phyloP scores from a whole-genome alignment of 2,888 invertebrate species.

The Ellobium chinense region DNA sequence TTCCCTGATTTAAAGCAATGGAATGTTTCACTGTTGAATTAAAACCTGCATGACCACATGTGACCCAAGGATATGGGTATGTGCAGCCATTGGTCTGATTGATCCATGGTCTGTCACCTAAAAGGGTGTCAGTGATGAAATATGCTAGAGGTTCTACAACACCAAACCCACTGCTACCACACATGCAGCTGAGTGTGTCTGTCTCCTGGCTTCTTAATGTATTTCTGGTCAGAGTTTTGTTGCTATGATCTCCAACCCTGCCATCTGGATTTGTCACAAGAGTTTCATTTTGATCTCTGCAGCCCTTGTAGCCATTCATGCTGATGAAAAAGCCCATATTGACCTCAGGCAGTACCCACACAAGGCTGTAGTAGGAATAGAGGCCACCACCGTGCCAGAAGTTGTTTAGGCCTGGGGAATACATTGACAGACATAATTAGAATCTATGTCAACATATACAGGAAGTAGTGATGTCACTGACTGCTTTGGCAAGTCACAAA shows the following conservation, averaged over 20 bases:
- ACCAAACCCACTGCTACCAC: slow-evolving; percentile 17
- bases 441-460: no score
- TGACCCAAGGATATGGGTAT: slow-evolving; percentile 3
- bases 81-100: background rate
- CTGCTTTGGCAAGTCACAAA: no score
- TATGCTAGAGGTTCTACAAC: slow-evolving; percentile 32
- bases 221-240: no score
- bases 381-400: slow-evolving; percentile 43
- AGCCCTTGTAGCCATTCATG: slow-evolving; percentile 37
- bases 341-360: slow-evolving; percentile 32
- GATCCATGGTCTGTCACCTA: slow-evolving; percentile 25
- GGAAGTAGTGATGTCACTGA: no score
- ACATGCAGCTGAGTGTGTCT: no score
- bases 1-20: no score
- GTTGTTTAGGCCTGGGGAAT: slow-evolving; percentile 17
- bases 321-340: slow-evolving; percentile 31
- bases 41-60: background rate
- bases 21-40: background rate
- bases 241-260: background rate
- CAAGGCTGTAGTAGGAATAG: slow-evolving; percentile 29
- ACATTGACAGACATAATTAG: no score
- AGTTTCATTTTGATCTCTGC: background rate
- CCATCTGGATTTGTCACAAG: background rate
- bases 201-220: no score
- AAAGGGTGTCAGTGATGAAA: slow-evolving; percentile 26